phyloP scores from a whole-genome alignment of 2,888 invertebrate genomes.

The Caenorhabditis virilis region DNA sequence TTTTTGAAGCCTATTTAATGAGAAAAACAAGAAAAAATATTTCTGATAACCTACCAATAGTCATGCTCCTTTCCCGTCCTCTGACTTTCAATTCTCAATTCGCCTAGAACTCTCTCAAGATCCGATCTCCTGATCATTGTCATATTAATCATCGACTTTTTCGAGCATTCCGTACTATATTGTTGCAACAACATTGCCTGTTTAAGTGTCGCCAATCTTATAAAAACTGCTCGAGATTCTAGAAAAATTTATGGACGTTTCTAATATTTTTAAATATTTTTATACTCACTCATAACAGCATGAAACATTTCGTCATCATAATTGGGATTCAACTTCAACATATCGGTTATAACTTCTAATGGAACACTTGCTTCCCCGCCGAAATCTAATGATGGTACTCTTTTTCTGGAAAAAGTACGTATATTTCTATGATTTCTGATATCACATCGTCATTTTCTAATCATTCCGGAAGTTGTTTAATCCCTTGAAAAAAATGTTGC shows the following conservation, averaged over 20 bases:
- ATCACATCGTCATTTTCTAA: no score
- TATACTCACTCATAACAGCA: neutral
- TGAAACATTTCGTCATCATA: neutral
- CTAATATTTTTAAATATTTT: neutral
- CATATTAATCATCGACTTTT: neutral
- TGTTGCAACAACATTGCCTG: neutral
- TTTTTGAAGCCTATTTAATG: no score
- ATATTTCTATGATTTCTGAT: no score
- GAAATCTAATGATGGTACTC: neutral
- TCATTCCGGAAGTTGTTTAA: no score
- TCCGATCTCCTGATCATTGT: conserved; percentile 1
- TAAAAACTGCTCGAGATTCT: neutral
- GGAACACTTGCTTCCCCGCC: neutral
- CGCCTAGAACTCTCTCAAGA: neutral
- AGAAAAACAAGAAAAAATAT: neutral
- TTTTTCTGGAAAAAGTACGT: neutral
- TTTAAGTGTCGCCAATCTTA: neutral
- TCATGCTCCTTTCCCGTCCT: neutral
- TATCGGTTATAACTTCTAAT: neutral
- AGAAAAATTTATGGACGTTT: neutral
- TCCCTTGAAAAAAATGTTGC: no score
- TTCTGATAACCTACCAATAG: neutral
- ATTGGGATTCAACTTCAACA: neutral
- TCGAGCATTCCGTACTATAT: neutral
- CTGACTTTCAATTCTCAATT: neutral